Evolutionary conservation across 2,113 vertebrate genomes (phyloP), one percentile per base, ranked within the genome.

Genomic region (Cyanoliseus patagonus): DNA sequence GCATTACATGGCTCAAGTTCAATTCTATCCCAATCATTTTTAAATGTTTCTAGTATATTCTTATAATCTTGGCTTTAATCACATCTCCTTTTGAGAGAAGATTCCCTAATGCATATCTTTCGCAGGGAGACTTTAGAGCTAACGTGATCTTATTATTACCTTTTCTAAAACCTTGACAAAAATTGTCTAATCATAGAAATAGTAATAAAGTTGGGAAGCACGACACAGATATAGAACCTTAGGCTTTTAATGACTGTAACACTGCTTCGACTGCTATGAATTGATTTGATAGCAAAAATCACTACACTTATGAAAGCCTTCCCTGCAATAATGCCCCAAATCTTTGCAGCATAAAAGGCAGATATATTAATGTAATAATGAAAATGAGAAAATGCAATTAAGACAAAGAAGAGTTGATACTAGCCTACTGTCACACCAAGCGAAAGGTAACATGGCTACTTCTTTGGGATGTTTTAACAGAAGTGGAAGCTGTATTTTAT

Each of bases 151-250:
- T 88, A 42, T 80, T 68, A 84, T 25, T 87, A 46, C 49, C 28
- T 89, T 82, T 85, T 80, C 52, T 91, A 73, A 92, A 95, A 85
- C 59, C 87, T 76, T 87, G 52, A 76, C 12, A n/a, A 69, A 84
- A 91, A 82, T 44, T 66, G 18, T 52, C 39, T 69, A 44, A 66
- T 83, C 72, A 66, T 25, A 62, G 49, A 69, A 84, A 64, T 25
- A 69, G 69, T 64, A 76, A 87, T 84, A 51, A 90, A 47, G 33
- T 76, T 94, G 33, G 46, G 55, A 94, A 81, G 11, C 4, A 3
- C 2, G 5, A 89, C 39, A 62, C 18, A 61, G 68, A 59, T 10
- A 63, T 33, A 91, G 83, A 95, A 75, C 19, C 10, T 64, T 41
- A 37, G 14, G 4, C 33, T 91, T 82, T 47, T 64, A 82, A 82